Base-by-base conservation (phyloP, 2,888 invertebrate genomes). In the Abscondita cerata region DNA sequence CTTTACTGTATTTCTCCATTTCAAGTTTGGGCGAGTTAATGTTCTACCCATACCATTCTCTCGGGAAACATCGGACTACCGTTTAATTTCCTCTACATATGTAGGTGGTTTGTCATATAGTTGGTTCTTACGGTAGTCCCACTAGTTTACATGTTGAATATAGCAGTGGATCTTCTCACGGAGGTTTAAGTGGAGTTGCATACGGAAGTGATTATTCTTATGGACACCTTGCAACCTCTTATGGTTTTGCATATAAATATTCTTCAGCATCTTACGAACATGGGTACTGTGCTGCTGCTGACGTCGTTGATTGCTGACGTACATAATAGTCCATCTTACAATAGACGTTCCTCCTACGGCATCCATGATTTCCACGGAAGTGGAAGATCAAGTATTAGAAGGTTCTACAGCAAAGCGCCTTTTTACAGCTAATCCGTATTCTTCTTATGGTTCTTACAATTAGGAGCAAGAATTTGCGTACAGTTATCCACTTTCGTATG, bases 81-180 rank as follows among this genome's bases (percentile, higher is more conserved):
- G 50, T 9, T 63, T 64, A 36, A 48, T 62, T n/a, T n/a, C n/a
- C n/a, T n/a, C n/a, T n/a, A n/a, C n/a, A 18, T 57, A 63, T 36
- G 52, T 52, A 51, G 5, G n/a, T 9, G 6, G 16, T 8, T 13
- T 20, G 9, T 51, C 34, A 13, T 51, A 58, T 47, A 52, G 58
- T n/a, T 52, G 62, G 4, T 25, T 25, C 25, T 25, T 25, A 25
- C 6, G 25, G 25, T 25, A 6, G 25, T 25, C 4, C 4, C 2
- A 4, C 25, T 25, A 6, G 4, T 25, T 25, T 4, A 4, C 4
- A 6, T 25, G 25, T 6, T 25, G 25, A 2, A 11, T 47, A 47
- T 31, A 20, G 52, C 34, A 36, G 52, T 52, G 52, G 50, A 15
- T 47, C 47, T n/a, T 3, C 47, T 15, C 12, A 47, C 20, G 47